A percentile compares a stretch with the other conserved stretches of the same genome.
phyloP scores from a whole-genome alignment of 2,113 vertebrate species.

The Engraulis encrasicolus region DNA sequence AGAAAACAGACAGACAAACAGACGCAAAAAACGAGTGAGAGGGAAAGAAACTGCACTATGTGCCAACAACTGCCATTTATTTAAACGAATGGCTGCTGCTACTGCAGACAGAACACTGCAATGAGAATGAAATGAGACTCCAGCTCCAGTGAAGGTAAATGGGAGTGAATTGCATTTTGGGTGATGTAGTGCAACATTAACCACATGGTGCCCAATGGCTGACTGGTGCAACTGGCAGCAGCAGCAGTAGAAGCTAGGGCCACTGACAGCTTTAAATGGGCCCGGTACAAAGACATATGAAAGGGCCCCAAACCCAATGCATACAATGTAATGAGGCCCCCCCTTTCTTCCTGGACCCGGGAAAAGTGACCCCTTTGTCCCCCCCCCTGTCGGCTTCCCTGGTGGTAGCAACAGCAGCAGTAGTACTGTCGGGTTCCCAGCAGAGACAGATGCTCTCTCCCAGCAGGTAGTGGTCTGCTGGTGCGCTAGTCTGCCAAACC shows the following conservation, averaged over 20 bases:
- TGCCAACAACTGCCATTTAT: constrained; percentile 44
- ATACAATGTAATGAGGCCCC: too few relatives aligned
- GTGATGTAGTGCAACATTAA: constrained; percentile 61
- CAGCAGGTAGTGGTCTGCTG: neutral
- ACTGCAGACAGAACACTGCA: constrained; percentile 39
- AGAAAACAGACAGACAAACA: too few relatives aligned
- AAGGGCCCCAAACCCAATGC: too few relatives aligned
- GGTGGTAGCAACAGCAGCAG: constrained; percentile 39
- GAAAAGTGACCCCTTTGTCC: too few relatives aligned
- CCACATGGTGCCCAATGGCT: too few relatives aligned
- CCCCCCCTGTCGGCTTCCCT: too few relatives aligned
- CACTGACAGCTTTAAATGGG: too few relatives aligned
- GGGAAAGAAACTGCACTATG: too few relatives aligned
- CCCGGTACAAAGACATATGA: too few relatives aligned
- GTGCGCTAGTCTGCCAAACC: neutral
- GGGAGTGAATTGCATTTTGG: constrained; percentile 62
- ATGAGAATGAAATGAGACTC: constrained; percentile 62
- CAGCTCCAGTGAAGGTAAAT: constrained; percentile 63
- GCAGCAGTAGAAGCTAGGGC: neutral
- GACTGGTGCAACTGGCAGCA: too few relatives aligned
- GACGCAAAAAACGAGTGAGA: too few relatives aligned
- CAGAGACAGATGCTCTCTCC: neutral
- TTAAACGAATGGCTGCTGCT: constrained; percentile 58
- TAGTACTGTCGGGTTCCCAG: neutral
- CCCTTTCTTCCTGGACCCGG: too few relatives aligned